Evolutionary conservation across 2,113 vertebrate species (phyloP).

Genomic region (Sinocyclocheilus anshuiensis): DNA sequence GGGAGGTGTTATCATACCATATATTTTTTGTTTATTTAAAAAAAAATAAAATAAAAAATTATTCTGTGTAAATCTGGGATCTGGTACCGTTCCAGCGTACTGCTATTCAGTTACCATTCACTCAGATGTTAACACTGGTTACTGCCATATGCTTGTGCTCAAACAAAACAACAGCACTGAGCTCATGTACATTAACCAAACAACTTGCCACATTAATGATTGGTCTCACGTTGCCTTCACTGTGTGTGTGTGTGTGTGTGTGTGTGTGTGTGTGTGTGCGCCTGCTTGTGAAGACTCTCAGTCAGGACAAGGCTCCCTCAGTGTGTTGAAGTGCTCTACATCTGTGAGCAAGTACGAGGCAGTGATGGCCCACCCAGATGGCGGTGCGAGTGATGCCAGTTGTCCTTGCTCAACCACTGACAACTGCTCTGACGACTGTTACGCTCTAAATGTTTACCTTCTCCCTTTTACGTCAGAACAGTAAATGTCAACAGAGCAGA

Average conservation of each 20-base stretch:
- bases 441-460: slow-evolving; percentile 20
- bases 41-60: too few relatives aligned
- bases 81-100: not conserved
- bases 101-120: not conserved
- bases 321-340: slow-evolving; percentile 47
- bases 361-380: slow-evolving; percentile 52
- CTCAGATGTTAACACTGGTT: not conserved
- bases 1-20: not conserved
- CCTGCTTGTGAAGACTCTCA: slow-evolving; percentile 15
- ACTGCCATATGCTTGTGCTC: not conserved
- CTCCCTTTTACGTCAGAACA: not conserved
- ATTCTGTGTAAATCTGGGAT: not conserved
- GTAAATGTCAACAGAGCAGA: slow-evolving; percentile 16
- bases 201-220: slow-evolving; percentile 9
- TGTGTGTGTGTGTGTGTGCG: too few relatives aligned
- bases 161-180: not conserved
- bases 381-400: slow-evolving; percentile 38
- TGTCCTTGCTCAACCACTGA: not conserved
- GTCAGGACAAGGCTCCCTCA: slow-evolving; percentile 53
- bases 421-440: not conserved
- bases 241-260: slow-evolving; percentile 27
- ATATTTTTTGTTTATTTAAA: not conserved
- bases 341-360: slow-evolving; percentile 56
- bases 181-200: not conserved
- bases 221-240: not conserved